phyloP scores from a whole-genome alignment of 2,888 invertebrate genomes.

The Steromphala cineraria region DNA sequence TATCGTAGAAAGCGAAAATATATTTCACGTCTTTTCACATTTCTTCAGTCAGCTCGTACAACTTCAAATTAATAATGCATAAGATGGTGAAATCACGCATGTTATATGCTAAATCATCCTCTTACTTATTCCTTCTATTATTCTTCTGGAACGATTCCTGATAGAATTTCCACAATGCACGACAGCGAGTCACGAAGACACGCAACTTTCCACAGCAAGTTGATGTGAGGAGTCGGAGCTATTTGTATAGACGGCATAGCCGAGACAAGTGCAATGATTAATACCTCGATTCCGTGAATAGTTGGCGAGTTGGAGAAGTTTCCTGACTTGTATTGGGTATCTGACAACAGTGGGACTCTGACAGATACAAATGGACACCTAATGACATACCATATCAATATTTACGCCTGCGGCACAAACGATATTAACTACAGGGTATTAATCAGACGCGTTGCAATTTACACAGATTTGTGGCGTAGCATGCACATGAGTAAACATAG shows the following conservation, averaged over 20 bases:
- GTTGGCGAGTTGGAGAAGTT: neutral
- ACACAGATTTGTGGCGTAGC: neutral
- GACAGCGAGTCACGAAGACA: too few species aligned
- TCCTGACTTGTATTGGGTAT: neutral
- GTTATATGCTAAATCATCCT: too few species aligned
- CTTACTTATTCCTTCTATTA: too few species aligned
- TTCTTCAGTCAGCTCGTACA: too few species aligned
- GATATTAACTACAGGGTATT: neutral
- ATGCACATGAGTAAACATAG: too few species aligned
- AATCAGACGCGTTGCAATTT: neutral
- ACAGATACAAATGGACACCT: neutral
- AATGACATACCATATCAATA: neutral
- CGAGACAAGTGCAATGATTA: neutral
- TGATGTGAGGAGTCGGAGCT: neutral
- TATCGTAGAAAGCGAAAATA: too few species aligned
- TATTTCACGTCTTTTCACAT: too few species aligned
- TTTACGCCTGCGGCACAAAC: neutral
- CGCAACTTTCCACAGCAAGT: too few species aligned
- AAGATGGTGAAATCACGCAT: too few species aligned
- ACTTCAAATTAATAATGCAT: too few species aligned
- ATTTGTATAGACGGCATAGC: neutral
- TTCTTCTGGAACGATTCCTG: too few species aligned
- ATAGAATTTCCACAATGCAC: too few species aligned
- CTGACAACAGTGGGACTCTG: neutral
- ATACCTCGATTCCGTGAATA: neutral